Base-by-base conservation (phyloP, 35 echinoderm and acorn worm genomes). In the Stichopus chloronotus region DNA sequence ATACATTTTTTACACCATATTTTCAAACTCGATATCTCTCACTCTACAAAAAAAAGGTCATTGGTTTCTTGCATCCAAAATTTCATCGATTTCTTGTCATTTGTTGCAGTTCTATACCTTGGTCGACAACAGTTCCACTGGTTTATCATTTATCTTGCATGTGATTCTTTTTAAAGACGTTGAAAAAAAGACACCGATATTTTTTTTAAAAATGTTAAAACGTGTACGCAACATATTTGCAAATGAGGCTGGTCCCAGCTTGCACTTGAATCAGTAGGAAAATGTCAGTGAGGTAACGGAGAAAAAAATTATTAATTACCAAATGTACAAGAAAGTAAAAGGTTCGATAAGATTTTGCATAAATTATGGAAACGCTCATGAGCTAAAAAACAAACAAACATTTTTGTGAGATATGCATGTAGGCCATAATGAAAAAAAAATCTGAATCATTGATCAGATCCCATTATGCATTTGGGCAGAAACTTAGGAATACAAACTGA, bases 1-100 rank as follows among this genome's bases (percentile, higher is more conserved):
- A 89, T 89, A 89, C 30, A 43, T 43, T 43, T 89, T 71, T 71
- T 69, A 72, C 87, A 72, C 57, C 57, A 89, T 89, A 89, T 43
- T n/a, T 85, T 85, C 22, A 43, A 43, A 43, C 80, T 83, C 55
- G 80, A 83, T 83, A n/a, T 55, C 80, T 83, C 55, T 83, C 7
- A n/a, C 55, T 13, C 17, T 16, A 65, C 11, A 65, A 65, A 43
- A 43, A 43, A 65, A 65, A 65, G 17, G 60, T 14, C 61, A 65
- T 74, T 74, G 30, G 30, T 74, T 9, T 59, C n/a, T 85, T 85
- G 82, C 82, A 85, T 85, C 82, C 53, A 85, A 22, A n/a, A 58
- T 74, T 74, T 14, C 19, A 20, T 74, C 13, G 69, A 19, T 74
- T 74, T 19, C 19, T 74, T n/a, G 17, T 74, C 19, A 74, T 19